These are phyloP conservation scores for Platycnemis pennipes DNA, from an alignment of 2,888 invertebrate genomes.

Conservation along the genomic window DNA sequence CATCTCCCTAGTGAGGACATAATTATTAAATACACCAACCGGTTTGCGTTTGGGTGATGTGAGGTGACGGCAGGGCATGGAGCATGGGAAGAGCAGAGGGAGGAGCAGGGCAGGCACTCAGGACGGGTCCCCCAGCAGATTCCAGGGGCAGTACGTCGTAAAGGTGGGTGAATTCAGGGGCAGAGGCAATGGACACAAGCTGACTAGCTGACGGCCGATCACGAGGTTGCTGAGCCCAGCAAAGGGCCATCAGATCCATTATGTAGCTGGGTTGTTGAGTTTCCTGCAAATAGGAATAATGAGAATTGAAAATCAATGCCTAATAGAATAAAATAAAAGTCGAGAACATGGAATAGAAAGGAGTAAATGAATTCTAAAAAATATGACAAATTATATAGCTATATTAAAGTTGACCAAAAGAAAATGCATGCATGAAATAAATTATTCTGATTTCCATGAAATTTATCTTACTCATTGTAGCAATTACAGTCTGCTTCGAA, in stretches of 20 bases:
- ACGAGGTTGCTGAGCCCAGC: constrained; percentile 92
- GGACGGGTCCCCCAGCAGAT: constrained; percentile 78
- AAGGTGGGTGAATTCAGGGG: constrained; percentile 96
- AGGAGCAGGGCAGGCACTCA: constrained; percentile 82
- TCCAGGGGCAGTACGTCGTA: constrained; percentile 87
- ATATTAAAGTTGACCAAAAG: too few species aligned
- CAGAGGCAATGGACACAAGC: constrained; percentile 94
- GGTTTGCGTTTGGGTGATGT: neutral
- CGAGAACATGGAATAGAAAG: too few species aligned
- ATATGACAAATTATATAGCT: too few species aligned
- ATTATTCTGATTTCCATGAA: too few species aligned
- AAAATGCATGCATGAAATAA: too few species aligned
- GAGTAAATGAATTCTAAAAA: too few species aligned
- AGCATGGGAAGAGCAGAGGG: constrained; percentile 74
- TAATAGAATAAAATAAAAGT: neutral
- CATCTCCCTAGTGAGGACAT: neutral
- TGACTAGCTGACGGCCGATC: constrained; percentile 96
- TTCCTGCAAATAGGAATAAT: constrained; percentile 80
- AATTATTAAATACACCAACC: neutral
- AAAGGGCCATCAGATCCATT: constrained; percentile 96
- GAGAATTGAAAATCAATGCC: neutral
- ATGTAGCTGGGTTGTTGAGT: constrained; percentile 92
- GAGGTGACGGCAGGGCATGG: constrained; percentile 66
- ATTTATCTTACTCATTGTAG: too few species aligned
- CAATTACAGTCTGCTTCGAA: too few species aligned